Percentiles rank a stretch among this genome's conserved stretches.
Conservation (phyloP, 2,797 vertebrate species). For the Sebastes iracundus region DNA sequence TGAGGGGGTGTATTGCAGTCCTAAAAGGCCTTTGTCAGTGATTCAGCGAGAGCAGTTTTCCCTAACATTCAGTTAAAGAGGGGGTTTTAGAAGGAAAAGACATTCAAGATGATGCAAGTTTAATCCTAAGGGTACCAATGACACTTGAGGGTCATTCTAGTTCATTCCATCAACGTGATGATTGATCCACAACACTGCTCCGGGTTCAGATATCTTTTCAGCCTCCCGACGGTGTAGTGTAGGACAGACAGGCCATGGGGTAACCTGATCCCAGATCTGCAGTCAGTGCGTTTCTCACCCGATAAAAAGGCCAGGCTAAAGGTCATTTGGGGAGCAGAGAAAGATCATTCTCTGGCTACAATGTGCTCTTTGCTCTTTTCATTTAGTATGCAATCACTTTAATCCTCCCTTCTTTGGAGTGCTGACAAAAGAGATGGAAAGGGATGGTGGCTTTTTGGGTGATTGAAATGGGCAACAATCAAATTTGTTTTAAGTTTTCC, state of each 20-base stretch:
- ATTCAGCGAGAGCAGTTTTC: slow-evolving; percentile 48
- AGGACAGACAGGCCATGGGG: neutral
- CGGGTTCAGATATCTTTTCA: slow-evolving; percentile 48
- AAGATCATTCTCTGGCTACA: neutral
- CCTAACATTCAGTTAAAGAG: slow-evolving; percentile 5
- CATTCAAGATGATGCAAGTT: slow-evolving; percentile 29
- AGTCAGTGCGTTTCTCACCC: neutral
- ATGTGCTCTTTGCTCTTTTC: neutral
- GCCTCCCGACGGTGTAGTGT: neutral
- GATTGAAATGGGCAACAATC: slow-evolving; percentile 2
- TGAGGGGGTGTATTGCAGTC: slow-evolving; percentile 39
- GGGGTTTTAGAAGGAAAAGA: slow-evolving; percentile 28
- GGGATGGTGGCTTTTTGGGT: neutral
- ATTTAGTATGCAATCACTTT: slow-evolving; percentile 1
- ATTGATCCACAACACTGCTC: slow-evolving; percentile 46
- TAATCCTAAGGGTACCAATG: slow-evolving; percentile 25
- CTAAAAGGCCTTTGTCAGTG: slow-evolving; percentile 57
- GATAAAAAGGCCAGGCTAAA: slow-evolving; percentile 22
- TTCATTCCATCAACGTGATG: slow-evolving; percentile 39
- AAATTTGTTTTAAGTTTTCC: neutral
- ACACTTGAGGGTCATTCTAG: slow-evolving; percentile 37
- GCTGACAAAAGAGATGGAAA: neutral
- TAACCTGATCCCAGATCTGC: slow-evolving; percentile 47
- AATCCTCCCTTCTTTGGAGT: neutral
- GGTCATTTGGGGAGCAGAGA: slow-evolving; percentile 17